These are phyloP conservation scores for Phymatocera aterrima DNA, from an alignment of 2,888 invertebrate genomes.

Conservation along the genomic window DNA sequence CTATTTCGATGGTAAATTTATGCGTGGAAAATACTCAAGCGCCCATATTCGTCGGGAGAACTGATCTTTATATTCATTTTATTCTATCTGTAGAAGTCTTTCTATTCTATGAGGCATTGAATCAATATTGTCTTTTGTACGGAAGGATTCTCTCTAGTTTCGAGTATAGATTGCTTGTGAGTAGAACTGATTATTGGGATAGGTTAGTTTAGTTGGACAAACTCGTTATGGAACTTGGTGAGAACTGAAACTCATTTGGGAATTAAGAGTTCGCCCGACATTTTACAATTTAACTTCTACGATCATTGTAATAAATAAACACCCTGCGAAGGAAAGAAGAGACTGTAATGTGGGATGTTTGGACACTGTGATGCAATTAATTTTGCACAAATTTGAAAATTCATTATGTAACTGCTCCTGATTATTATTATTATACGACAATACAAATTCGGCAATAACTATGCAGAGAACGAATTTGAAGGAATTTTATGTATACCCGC, in stretches of 20 bases:
- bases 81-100: not conserved
- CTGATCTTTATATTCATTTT: not conserved
- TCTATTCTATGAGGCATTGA: not conserved
- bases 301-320: not conserved
- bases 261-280: not conserved
- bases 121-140: not conserved
- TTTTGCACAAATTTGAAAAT: not conserved
- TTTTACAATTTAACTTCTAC: not conserved
- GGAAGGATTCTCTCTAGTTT: not conserved
- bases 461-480: too few relatives aligned
- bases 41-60: too few relatives aligned
- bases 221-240: constrained; percentile 33
- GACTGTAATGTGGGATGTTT: not conserved
- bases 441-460: too few relatives aligned
- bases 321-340: not conserved
- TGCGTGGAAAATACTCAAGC: too few relatives aligned
- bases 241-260: not conserved
- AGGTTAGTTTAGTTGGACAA: constrained; percentile 9
- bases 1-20: too few relatives aligned
- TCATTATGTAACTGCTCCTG: not conserved
- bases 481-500: too few relatives aligned
- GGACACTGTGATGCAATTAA: not conserved
- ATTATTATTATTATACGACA: not conserved
- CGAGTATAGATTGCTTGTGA: not conserved
- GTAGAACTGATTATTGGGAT: constrained; percentile 25